Evolutionary conservation across 2,888 invertebrate species (phyloP).

Genomic region (Cantharis rustica): DNA sequence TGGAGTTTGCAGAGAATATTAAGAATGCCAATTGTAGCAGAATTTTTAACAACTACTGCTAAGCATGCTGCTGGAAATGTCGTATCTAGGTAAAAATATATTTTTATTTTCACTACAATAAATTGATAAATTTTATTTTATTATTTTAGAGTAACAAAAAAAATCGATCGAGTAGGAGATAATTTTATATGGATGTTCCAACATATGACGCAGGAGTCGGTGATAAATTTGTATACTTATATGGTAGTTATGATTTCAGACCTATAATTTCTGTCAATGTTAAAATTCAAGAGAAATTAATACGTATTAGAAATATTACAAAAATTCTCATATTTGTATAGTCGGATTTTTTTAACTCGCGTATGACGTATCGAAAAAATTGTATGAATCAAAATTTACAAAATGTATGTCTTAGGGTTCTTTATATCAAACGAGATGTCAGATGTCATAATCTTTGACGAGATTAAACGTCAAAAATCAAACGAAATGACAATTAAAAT

Average conservation of each 20-base stretch:
- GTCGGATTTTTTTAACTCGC: no score
- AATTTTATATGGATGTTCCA: neutral
- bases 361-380: no score
- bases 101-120: neutral
- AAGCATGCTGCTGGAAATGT: neutral
- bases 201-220: neutral
- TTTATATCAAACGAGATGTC: no score
- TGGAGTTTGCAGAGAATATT: neutral
- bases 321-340: no score
- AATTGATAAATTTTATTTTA: neutral
- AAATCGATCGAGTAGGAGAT: neutral
- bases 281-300: neutral
- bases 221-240: neutral
- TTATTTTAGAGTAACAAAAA: neutral
- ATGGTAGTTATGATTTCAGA: neutral
- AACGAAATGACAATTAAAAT: no score
- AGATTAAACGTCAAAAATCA: no score
- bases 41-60: neutral
- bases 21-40: neutral
- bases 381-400: no score
- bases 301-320: neutral
- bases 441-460: no score
- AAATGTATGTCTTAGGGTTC: no score
- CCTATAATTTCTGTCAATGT: neutral
- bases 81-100: neutral